Percentiles rank a stretch among this genome's conserved stretches.
phyloP scores from a whole-genome alignment of 2,113 vertebrate genomes.

The Prietella phreatophila region DNA sequence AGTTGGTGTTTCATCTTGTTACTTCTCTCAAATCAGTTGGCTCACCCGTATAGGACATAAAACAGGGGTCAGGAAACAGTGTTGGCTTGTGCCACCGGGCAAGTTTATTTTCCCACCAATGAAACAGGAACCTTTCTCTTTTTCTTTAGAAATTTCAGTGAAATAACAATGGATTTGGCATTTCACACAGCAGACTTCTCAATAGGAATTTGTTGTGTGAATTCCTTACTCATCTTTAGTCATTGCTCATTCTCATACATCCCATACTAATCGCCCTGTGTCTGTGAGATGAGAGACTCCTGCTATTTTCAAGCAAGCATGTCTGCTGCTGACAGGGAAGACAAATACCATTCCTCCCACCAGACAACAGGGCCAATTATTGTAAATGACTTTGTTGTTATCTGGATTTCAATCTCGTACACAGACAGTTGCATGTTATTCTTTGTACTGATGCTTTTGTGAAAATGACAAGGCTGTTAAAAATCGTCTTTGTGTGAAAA shows the following conservation, averaged over 20 bases:
- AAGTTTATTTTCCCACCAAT: neutral
- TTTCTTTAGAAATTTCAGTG: neutral
- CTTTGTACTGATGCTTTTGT: neutral
- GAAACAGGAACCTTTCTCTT: neutral
- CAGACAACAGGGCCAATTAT: neutral
- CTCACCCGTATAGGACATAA: neutral
- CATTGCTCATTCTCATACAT: neutral
- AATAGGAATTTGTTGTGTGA: too few relatives aligned
- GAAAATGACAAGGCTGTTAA: neutral
- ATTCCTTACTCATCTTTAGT: neutral
- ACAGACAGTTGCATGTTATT: neutral
- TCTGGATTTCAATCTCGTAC: neutral
- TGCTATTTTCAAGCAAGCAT: neutral
- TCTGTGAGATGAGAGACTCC: neutral
- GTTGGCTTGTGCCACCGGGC: neutral
- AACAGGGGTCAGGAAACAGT: neutral
- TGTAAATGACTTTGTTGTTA: neutral
- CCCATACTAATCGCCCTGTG: neutral
- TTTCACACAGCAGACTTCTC: neutral
- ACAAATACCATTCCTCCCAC: neutral
- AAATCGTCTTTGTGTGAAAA: too few relatives aligned
- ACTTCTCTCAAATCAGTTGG: conserved; percentile 35
- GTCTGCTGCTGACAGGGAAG: neutral
- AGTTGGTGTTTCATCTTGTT: conserved; percentile 76
- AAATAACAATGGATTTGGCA: neutral